Percentiles rank a stretch among this genome's conserved stretches.
Evolutionary conservation across 2,888 invertebrate species (phyloP).

Genomic region (Cryptocephalus moraei): DNA sequence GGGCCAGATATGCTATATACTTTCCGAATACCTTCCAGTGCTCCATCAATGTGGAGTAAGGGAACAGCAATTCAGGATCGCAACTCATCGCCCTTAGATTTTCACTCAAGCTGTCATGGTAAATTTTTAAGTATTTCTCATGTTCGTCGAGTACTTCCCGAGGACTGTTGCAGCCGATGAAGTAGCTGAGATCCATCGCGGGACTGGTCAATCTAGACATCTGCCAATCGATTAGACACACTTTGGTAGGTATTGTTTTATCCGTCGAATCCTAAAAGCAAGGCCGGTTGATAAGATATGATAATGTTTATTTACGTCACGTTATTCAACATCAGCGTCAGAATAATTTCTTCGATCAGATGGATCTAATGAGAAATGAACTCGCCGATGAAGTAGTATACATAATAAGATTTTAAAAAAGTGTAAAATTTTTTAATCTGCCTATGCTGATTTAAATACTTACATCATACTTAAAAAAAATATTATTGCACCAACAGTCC

Average conservation of each 20-base stretch:
- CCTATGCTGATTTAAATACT: neutral
- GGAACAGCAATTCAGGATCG: too few species aligned
- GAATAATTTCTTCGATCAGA: too few species aligned
- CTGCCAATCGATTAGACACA: conserved; percentile 24
- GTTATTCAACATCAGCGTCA: neutral
- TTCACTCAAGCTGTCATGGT: conserved; percentile 20
- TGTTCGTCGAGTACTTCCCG: conserved; percentile 21
- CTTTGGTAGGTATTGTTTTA: conserved; percentile 7
- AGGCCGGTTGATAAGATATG: too few species aligned
- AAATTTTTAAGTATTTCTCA: conserved; percentile 20
- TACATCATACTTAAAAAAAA: conserved; percentile 19
- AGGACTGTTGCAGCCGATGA: conserved; percentile 22
- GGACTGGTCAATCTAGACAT: conserved; percentile 11
- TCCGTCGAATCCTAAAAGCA: conserved; percentile 1
- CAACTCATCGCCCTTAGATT: conserved; percentile 16
- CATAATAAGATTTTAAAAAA: too few species aligned
- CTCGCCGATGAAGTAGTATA: too few species aligned
- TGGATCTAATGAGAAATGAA: too few species aligned
- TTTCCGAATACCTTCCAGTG: too few species aligned
- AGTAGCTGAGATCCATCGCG: conserved; percentile 24
- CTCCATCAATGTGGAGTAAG: too few species aligned
- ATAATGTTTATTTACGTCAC: too few species aligned
- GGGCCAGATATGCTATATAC: too few species aligned
- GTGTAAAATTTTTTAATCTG: too few species aligned
- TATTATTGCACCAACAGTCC: conserved; percentile 26